phyloP scores from a whole-genome alignment of 2,888 invertebrate species.

The Calameuta pallipes region DNA sequence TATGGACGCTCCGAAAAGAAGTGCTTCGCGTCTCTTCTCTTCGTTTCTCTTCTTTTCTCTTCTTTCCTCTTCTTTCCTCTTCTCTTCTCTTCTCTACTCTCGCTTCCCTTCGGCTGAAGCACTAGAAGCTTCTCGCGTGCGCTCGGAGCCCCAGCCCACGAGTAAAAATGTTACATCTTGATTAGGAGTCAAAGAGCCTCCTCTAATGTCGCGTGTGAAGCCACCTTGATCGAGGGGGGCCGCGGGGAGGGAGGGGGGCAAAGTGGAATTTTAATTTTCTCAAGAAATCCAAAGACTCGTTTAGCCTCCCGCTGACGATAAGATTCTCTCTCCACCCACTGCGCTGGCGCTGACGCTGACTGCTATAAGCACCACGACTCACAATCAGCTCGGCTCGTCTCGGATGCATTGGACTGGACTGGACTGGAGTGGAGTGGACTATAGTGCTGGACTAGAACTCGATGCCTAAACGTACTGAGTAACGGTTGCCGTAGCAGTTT shows the following conservation, averaged over 20 bases:
- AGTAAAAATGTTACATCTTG: slow-evolving; percentile 46
- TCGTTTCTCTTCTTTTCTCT: neutral
- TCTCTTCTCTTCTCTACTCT: no score
- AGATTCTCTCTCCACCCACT: slow-evolving; percentile 44
- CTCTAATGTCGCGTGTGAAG: slow-evolving; percentile 21
- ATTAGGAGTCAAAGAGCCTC: slow-evolving; percentile 33
- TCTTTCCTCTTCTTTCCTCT: no score
- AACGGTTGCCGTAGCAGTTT: no score
- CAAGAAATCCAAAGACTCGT: slow-evolving; percentile 47
- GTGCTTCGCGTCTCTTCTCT: neutral
- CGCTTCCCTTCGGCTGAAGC: neutral
- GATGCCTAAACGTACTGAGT: no score
- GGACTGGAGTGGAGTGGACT: no score
- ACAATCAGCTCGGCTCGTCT: neutral
- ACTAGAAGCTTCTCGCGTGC: neutral
- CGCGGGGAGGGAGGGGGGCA: neutral
- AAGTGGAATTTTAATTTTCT: slow-evolving; percentile 48
- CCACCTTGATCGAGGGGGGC: slow-evolving; percentile 15
- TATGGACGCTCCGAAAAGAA: slow-evolving; percentile 30
- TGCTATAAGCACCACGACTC: neutral
- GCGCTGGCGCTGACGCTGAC: neutral
- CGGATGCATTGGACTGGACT: no score
- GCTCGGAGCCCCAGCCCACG: neutral
- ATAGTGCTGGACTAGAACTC: no score
- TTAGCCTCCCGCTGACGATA: slow-evolving; percentile 25